A percentile compares a stretch with the other conserved stretches of the same genome.
These are phyloP conservation scores for Polylopha cassiicola DNA, from an alignment of 2,888 invertebrate species.

Conservation along the genomic window DNA sequence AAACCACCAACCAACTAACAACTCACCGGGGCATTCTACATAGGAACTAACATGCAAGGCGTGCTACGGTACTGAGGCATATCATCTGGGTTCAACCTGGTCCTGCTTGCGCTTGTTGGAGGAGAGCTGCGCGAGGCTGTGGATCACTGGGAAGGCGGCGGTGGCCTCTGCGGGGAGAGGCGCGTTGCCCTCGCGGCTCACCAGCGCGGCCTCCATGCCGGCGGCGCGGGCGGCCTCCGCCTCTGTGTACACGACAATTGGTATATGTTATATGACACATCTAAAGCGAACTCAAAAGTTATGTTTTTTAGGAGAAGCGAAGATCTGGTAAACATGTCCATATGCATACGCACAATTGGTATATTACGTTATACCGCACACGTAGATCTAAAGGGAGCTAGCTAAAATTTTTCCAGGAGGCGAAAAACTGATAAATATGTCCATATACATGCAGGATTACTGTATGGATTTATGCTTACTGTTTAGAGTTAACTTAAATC, in stretches of 20 bases:
- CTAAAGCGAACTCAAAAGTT: not conserved
- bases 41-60: conserved; percentile 20
- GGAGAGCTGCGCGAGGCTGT: conserved; percentile 78
- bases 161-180: conserved; percentile 79
- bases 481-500: too few species aligned
- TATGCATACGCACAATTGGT: too few species aligned
- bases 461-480: too few species aligned
- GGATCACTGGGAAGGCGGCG: conserved; percentile 73
- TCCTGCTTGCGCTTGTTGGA: conserved; percentile 69
- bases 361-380: too few species aligned
- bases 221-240: conserved; percentile 88
- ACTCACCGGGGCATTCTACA: conserved; percentile 9
- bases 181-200: conserved; percentile 88
- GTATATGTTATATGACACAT: not conserved
- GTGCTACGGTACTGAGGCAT: conserved; percentile 24
- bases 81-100: conserved; percentile 54
- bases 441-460: too few species aligned
- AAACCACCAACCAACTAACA: conserved; percentile 2
- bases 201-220: conserved; percentile 82
- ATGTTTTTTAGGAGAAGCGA: too few species aligned
- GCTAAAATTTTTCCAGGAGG: too few species aligned
- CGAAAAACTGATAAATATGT: too few species aligned
- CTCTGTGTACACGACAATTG: conserved; percentile 73
- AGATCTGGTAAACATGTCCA: too few species aligned
- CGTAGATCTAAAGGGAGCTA: too few species aligned